Base-by-base conservation (phyloP, 1,140 invertebrate species). In the Cydia splendana region DNA sequence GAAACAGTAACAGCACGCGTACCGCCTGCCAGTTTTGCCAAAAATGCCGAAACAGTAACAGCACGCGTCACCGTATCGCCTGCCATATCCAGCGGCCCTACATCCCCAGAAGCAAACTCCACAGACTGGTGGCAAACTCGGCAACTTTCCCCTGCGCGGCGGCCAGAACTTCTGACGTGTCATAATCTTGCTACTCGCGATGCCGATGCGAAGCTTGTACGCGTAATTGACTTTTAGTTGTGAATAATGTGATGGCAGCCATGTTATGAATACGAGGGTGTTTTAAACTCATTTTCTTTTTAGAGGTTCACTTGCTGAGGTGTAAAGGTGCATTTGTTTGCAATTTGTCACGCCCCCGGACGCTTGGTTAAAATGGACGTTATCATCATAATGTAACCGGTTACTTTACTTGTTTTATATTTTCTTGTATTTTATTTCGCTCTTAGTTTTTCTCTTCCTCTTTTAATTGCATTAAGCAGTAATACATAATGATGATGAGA, bases 131-230 rank as follows among this genome's bases (percentile, higher is more conserved):
- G 79, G 78, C 79, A 77, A 85, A 83, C 82, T 83, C 71, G 80
- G 75, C 80, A 85, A 86, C 84, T 82, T 83, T 85, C 85, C 80
- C 82, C 77, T 80, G 78, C 80, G 81, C 77, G 81, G 78, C 80
- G 81, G 75, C 78, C 80, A 76, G 80, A 81, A 86, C 85, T 84
- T 86, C 80, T 82, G 82, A 83, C 77, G 81, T 82, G 81, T 86
- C 81, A 86, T 86, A 86, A 85, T 85, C 81, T 83, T 75, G 77
- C 76, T 79, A 69, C 78, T 77, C 77, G 77, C 53, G 42, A 57
- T 57, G 53, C 53, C 51, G 20, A 42, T 57, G 48, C 78, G 20
- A 28, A 30, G 65, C 65, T 34, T 15, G 65, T 20, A 69, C 65
- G 65, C 65, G 28, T 69, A 69, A 69, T 69, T 69, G 65, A 69